Evolutionary conservation across 2,888 invertebrate genomes (phyloP), one percentile per base, ranked within the genome.

Genomic region (Papilio demoleus): DNA sequence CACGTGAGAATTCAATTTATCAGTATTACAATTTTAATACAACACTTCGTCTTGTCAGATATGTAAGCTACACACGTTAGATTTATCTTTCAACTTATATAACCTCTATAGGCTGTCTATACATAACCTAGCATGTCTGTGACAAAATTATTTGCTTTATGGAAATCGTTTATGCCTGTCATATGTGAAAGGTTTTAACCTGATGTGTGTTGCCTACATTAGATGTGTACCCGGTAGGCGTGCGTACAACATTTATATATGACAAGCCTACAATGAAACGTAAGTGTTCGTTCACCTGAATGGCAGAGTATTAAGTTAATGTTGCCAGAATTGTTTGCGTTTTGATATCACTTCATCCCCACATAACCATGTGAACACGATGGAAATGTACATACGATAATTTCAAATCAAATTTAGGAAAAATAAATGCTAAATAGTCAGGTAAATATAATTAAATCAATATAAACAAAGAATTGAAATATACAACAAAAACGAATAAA

Each of bases 251-350:
- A 64, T 64, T 64, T 53, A 53, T 64, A 53, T 64, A 27, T 53
- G 50, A 24, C 53, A 53, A 22, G 27, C 12, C 38, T 34, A 53
- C 38, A 53, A 53, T 64, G 64, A 38, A 36, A 53, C 50, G 36
- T 47, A 64, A 50, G 27, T 64, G 64, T n/a, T 53, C 50, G n/a
- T 64, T 64, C 24, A 53, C 38, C 38, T 24, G 17, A 64, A 64
- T 36, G 50, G 36, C 36, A 19, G 19, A 19, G 27, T 61, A 61
- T 61, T 61, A 61, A 27, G 42, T 61, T 45, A 61, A 61, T 45
- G 45, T 61, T 45, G 6, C 22, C 31, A 31, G 61, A 61, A 61
- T 61, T 42, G 42, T 45, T 61, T 61, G 45, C 61, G 61, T 45
- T 61, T 61, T 61, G 27, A 45, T 31, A 17, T 61, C 45, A 12